Conservation (phyloP, 2,888 invertebrate species). For the Amphipoea lucens region DNA sequence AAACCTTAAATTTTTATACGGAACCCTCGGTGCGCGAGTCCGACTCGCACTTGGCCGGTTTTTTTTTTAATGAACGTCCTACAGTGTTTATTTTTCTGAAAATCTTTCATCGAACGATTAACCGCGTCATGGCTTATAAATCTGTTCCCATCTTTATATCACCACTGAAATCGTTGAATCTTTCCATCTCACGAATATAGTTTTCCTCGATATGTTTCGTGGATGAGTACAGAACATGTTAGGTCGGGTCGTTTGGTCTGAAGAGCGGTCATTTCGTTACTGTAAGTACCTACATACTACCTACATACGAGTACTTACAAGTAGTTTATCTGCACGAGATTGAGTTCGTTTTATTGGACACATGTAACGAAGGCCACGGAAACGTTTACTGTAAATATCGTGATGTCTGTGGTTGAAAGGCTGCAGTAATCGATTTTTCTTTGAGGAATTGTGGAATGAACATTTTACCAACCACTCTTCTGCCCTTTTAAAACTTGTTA, state of each 20-base stretch:
- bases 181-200: conserved; percentile 28
- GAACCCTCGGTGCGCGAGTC: no score
- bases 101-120: background rate
- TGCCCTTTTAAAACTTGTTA: background rate
- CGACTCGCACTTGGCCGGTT: no score
- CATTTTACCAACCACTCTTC: no score
- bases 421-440: background rate
- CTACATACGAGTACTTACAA: background rate
- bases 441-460: background rate
- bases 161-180: background rate
- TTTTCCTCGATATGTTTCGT: conserved; percentile 33
- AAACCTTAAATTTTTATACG: no score
- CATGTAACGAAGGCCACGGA: background rate
- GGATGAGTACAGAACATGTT: background rate
- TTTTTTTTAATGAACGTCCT: background rate
- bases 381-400: background rate
- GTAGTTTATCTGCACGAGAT: conserved; percentile 7
- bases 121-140: background rate
- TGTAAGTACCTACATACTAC: background rate
- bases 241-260: conserved; percentile 40
- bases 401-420: background rate
- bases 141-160: background rate
- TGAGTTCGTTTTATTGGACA: background rate
- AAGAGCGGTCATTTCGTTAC: conserved; percentile 24
- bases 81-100: background rate